phyloP scores from a whole-genome alignment of 2,797 vertebrate genomes.

The Paramormyrops hopkinsi region DNA sequence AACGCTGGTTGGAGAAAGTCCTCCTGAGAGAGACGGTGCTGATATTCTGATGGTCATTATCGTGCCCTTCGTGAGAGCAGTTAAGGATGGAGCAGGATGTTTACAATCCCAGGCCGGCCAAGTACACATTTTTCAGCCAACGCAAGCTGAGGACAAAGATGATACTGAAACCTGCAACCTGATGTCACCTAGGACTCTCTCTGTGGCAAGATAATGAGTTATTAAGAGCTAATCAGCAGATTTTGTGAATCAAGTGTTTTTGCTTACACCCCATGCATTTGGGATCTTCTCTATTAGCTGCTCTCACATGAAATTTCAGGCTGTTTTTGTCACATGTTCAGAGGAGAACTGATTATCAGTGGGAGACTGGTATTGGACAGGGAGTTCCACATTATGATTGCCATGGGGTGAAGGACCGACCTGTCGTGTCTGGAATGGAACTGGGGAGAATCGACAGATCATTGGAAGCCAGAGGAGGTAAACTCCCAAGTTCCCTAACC shows the following conservation, averaged over 20 bases:
- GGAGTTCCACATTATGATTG: not conserved
- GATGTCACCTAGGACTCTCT: constrained; percentile 17
- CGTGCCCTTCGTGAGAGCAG: not conserved
- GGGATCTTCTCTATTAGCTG: not conserved
- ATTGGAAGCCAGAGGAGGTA: not conserved
- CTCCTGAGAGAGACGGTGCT: not conserved
- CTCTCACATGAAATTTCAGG: not conserved
- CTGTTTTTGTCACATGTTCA: not conserved
- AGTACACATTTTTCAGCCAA: not conserved
- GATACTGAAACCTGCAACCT: constrained; percentile 2
- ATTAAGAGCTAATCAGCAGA: constrained; percentile 16
- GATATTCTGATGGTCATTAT: not conserved
- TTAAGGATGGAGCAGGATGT: not conserved
- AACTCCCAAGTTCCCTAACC: not conserved
- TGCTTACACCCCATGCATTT: not conserved
- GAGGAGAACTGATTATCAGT: not conserved
- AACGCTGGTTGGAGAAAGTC: not conserved
- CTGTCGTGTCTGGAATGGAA: not conserved
- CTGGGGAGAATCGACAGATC: not conserved
- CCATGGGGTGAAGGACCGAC: not conserved
- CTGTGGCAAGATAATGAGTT: not conserved
- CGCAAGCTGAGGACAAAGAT: not conserved
- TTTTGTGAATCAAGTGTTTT: not conserved
- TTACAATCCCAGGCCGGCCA: not conserved
- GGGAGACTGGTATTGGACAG: not conserved